Evolutionary conservation across 2,888 invertebrate species (phyloP).

Genomic region (Caenorhabditis sp.): DNA sequence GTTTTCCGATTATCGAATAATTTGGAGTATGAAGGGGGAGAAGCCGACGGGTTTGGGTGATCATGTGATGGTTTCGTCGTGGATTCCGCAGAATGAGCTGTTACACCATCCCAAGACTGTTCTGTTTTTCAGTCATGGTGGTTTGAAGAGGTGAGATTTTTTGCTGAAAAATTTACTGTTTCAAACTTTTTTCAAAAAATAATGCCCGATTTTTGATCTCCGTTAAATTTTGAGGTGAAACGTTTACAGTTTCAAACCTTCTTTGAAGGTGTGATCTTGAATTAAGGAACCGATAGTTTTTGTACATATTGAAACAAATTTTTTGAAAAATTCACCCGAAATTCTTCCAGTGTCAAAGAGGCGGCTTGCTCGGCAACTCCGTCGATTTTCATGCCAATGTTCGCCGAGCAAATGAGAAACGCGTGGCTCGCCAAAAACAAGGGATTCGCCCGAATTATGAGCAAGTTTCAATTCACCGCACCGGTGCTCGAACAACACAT

Average conservation of each 20-base stretch:
- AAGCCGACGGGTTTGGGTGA: conserved; percentile 10
- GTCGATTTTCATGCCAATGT: conserved; percentile 42
- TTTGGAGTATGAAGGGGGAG: conserved; percentile 31
- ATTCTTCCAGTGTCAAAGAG: conserved; percentile 34
- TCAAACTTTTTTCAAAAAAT: too few species aligned
- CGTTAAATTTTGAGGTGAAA: too few species aligned
- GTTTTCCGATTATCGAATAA: conserved; percentile 17
- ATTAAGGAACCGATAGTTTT: too few species aligned
- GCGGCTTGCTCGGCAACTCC: conserved; percentile 35
- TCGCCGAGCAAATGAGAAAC: conserved; percentile 41
- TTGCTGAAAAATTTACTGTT: background rate
- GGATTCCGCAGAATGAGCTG: conserved; percentile 36
- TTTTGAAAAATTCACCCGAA: too few species aligned
- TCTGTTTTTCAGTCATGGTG: conserved; percentile 39
- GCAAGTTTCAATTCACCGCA: conserved; percentile 26
- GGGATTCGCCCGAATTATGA: conserved; percentile 28
- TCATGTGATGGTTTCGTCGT: conserved; percentile 21
- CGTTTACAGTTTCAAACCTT: too few species aligned
- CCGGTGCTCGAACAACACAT: conserved; percentile 22
- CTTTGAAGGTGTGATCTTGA: too few species aligned
- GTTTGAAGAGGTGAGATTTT: conserved; percentile 25
- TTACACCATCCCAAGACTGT: conserved; percentile 34
- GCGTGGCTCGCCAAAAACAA: conserved; percentile 38
- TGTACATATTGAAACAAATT: too few species aligned
- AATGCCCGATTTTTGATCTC: too few species aligned